phyloP scores from a whole-genome alignment of 1,140 invertebrate species.

The Plectrocnemia conspersa region DNA sequence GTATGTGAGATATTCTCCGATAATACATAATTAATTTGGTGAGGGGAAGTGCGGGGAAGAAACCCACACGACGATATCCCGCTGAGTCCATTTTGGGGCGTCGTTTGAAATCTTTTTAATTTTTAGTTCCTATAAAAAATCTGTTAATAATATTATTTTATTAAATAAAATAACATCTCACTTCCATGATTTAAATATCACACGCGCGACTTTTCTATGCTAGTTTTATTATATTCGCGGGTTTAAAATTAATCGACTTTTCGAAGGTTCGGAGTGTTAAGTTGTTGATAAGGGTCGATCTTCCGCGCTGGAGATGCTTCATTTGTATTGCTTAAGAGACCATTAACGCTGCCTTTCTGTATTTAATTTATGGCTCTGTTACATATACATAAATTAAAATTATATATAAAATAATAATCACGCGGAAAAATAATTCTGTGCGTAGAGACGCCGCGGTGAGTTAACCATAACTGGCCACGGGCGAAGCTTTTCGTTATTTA shows the following conservation, averaged over 20 bases:
- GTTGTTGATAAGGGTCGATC: conserved; percentile 17
- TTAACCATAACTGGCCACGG: background rate
- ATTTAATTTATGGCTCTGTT: conserved; percentile 24
- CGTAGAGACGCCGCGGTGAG: background rate
- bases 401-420: conserved; percentile 11
- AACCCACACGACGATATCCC: conserved; percentile 17
- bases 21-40: conserved; percentile 33
- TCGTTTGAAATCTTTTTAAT: no score
- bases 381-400: conserved; percentile 32
- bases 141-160: no score
- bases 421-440: no score
- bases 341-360: conserved; percentile 24
- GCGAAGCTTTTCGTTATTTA: conserved; percentile 16
- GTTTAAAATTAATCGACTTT: no score
- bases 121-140: no score
- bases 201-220: no score
- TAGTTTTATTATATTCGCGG: no score
- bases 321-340: conserved; percentile 31
- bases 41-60: conserved; percentile 11
- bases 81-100: no score
- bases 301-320: conserved; percentile 23
- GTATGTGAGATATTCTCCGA: conserved; percentile 26
- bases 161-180: no score
- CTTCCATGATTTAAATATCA: no score
- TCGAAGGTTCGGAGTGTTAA: no score